A percentile compares a stretch with the other conserved stretches of the same genome.
These are phyloP conservation scores for Enteromius mattozi DNA, from an alignment of 2,797 vertebrate species.

Conservation along the genomic window DNA sequence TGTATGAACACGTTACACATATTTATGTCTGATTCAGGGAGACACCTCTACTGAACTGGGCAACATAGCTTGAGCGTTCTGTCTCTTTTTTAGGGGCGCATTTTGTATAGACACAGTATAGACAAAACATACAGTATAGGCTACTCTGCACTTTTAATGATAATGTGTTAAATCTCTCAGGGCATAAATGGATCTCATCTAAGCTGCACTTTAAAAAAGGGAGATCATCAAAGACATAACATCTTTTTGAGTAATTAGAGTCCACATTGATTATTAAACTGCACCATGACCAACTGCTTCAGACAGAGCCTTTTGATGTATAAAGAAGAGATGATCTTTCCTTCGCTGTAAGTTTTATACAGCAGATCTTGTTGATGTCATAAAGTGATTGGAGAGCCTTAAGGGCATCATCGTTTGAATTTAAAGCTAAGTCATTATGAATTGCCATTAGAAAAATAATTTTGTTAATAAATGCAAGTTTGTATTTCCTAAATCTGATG, in stretches of 20 bases:
- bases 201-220: constrained; percentile 23
- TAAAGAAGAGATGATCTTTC: constrained; percentile 23
- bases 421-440: constrained; percentile 1
- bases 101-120: neutral
- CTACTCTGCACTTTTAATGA: neutral
- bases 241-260: constrained; percentile 36
- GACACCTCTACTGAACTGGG: neutral
- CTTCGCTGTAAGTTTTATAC: constrained; percentile 5
- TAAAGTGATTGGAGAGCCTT: constrained; percentile 4
- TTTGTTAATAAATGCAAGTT: neutral
- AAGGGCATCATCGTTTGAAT: neutral
- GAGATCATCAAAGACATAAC: constrained; percentile 34
- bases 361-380: constrained; percentile 3
- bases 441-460: neutral
- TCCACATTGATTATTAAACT: constrained; percentile 43
- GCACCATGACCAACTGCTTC: constrained; percentile 1
- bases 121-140: neutral
- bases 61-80: neutral
- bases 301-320: constrained; percentile 30
- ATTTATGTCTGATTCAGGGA: neutral
- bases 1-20: neutral
- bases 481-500: neutral
- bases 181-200: neutral
- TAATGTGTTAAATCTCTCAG: neutral
- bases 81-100: neutral